These are phyloP conservation scores for Pedicia rivosa DNA, from an alignment of 2,888 invertebrate genomes.

Conservation along the genomic window DNA sequence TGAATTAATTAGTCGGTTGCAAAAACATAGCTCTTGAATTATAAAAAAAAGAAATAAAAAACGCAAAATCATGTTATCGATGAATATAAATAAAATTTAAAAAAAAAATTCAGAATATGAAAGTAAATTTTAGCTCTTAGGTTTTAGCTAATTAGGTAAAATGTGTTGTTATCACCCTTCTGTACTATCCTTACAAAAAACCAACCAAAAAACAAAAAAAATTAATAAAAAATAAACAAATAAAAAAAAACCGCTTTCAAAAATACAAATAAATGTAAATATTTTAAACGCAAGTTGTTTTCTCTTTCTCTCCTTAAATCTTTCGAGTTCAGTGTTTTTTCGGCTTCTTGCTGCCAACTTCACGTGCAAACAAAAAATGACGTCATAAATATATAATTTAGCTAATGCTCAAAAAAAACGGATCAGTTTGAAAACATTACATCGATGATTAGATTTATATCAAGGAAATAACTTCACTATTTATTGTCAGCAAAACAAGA, in stretches of 20 bases:
- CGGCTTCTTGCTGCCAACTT: too few species aligned
- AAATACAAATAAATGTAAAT: background rate
- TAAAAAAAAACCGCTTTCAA: background rate
- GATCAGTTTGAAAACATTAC: too few species aligned
- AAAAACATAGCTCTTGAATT: constrained; percentile 1
- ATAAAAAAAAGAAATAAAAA: constrained; percentile 2
- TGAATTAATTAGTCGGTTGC: background rate
- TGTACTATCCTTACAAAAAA: constrained; percentile 14
- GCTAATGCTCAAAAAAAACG: too few species aligned
- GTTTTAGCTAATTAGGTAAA: constrained; percentile 7
- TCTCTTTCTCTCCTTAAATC: too few species aligned
- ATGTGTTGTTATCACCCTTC: constrained; percentile 7
- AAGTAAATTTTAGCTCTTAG: constrained; percentile 7
- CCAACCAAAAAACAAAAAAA: constrained; percentile 9
- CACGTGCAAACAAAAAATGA: too few species aligned
- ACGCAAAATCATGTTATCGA: background rate
- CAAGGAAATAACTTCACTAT: too few species aligned
- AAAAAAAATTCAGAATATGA: constrained; percentile 5
- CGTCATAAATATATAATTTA: too few species aligned
- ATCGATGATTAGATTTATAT: too few species aligned
- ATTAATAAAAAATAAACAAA: constrained; percentile 3
- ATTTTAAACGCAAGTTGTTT: background rate
- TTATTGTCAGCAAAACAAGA: too few species aligned
- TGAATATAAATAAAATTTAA: background rate
- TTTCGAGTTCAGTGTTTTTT: too few species aligned